Percentiles rank a stretch among this genome's conserved stretches.
Conservation (phyloP, 2,888 invertebrate genomes). For the Rutpela maculata region DNA sequence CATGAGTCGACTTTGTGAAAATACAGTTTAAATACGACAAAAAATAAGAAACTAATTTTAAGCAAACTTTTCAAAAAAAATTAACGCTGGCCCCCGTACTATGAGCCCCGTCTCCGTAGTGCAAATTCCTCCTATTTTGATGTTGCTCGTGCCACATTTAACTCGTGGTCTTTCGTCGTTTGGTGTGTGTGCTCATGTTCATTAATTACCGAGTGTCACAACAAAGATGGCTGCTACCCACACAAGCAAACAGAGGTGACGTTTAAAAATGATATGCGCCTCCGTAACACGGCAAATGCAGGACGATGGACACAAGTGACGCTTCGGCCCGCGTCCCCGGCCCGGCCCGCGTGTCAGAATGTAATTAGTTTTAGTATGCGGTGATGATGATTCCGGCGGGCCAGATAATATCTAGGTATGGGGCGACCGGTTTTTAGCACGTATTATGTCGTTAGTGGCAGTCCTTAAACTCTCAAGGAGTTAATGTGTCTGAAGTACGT, state of each 20-base stretch:
- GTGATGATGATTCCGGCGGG: slow-evolving; percentile 18
- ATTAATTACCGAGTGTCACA: slow-evolving; percentile 68
- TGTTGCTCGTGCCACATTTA: slow-evolving; percentile 12
- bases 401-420: slow-evolving; percentile 12
- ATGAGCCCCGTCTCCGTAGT: slow-evolving; percentile 16
- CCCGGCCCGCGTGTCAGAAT: slow-evolving; percentile 22
- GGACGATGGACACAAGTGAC: slow-evolving; percentile 44
- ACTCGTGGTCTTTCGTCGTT: slow-evolving; percentile 40
- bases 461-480: neutral
- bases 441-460: neutral
- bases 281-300: slow-evolving; percentile 55
- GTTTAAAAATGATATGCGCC: slow-evolving; percentile 67
- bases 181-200: slow-evolving; percentile 52
- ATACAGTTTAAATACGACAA: no score
- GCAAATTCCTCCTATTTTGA: slow-evolving; percentile 29
- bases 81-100: no score
- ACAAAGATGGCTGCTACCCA: slow-evolving; percentile 66
- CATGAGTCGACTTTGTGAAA: no score
- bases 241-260: slow-evolving; percentile 61
- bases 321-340: neutral
- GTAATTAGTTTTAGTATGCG: slow-evolving; percentile 36
- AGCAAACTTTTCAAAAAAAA: no score
- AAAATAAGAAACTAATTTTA: no score
- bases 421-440: slow-evolving; percentile 11
- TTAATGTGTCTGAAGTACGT: neutral